A percentile compares a stretch with the other conserved stretches of the same genome.
phyloP scores from a whole-genome alignment of 2,113 vertebrate genomes.

The Nothobranchius furzeri region DNA sequence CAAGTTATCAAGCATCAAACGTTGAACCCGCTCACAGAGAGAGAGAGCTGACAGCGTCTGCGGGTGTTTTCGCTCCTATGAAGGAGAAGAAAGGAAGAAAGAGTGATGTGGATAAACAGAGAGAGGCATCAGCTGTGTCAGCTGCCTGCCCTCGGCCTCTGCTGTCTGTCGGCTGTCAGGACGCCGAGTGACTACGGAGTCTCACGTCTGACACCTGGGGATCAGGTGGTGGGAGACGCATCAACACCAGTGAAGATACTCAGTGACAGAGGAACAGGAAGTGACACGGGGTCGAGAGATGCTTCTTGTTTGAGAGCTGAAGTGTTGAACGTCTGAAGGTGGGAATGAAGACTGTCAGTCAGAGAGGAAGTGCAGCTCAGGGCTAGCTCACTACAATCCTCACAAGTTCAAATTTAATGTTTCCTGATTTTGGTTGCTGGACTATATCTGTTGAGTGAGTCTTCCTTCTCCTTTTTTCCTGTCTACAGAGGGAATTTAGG shows the following conservation, averaged over 20 bases:
- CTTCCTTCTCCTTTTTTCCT: no score
- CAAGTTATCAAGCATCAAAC: background rate
- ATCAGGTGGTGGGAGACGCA: conserved; percentile 35
- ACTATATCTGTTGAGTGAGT: no score
- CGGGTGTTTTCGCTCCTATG: background rate
- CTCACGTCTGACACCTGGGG: conserved; percentile 12
- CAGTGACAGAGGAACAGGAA: conserved; percentile 38
- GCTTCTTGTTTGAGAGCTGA: conserved; percentile 15
- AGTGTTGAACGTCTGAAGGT: conserved; percentile 13
- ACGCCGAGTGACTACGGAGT: conserved; percentile 21
- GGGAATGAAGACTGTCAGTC: conserved; percentile 25
- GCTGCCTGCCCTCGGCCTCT: conserved; percentile 12
- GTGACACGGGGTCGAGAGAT: conserved; percentile 35
- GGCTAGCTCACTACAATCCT: background rate
- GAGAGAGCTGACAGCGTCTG: background rate
- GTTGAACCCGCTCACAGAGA: background rate
- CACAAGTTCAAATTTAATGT: background rate
- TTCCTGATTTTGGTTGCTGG: background rate
- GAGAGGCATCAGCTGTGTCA: conserved; percentile 39
- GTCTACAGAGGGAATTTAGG: no score
- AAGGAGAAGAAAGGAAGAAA: background rate
- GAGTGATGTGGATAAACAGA: conserved; percentile 54
- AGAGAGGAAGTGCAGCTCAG: background rate
- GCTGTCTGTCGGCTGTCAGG: conserved; percentile 55
- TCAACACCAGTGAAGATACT: conserved; percentile 14